phyloP scores from a whole-genome alignment of 1,140 invertebrate genomes.

The Lucilia sericata region DNA sequence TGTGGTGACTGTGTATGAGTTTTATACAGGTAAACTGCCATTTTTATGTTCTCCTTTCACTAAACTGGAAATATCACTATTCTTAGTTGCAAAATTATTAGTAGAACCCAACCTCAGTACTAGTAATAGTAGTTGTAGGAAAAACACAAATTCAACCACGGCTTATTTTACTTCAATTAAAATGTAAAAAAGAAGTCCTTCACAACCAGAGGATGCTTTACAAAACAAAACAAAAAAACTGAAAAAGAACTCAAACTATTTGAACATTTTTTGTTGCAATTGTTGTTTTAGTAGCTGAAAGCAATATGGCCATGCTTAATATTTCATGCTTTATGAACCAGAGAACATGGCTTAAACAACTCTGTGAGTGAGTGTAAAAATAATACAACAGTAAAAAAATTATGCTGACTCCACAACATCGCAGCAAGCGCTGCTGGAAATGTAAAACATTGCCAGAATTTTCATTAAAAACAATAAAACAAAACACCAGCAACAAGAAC shows the following conservation, averaged over 20 bases:
- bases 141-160: conserved; percentile 35
- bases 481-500: neutral
- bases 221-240: neutral
- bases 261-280: neutral
- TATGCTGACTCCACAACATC: conserved; percentile 30
- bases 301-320: conserved; percentile 43
- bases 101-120: no score
- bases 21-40: neutral
- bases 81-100: no score
- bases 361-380: conserved; percentile 7
- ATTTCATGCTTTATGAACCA: conserved; percentile 44
- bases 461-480: neutral
- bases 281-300: conserved; percentile 27
- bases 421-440: conserved; percentile 12
- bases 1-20: neutral
- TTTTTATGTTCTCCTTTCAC: conserved; percentile 6
- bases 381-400: conserved; percentile 17
- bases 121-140: neutral
- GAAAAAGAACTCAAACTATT: neutral
- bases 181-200: conserved; percentile 17
- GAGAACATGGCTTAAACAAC: conserved; percentile 41
- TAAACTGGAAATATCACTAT: conserved; percentile 23
- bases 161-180: conserved; percentile 43
- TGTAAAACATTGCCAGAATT: conserved; percentile 36
- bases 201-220: neutral